These are phyloP conservation scores for Lasioglossum zephyrum DNA, from an alignment of 2,888 invertebrate species.

Conservation along the genomic window DNA sequence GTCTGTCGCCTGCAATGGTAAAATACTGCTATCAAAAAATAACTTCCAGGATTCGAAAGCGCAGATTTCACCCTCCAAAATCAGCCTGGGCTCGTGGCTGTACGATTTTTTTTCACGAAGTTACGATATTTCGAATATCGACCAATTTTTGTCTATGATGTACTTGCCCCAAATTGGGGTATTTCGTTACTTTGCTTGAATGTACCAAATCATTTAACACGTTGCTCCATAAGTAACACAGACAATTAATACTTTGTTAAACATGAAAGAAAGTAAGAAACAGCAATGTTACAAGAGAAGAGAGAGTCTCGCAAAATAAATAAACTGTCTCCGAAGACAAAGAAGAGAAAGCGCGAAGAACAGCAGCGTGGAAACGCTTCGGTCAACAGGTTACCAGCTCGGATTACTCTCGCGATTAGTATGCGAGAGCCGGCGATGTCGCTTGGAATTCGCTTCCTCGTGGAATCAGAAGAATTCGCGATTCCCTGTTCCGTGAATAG, in stretches of 20 bases:
- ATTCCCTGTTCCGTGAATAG: not conserved
- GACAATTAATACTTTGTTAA: too few relatives aligned
- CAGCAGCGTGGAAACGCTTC: slow-evolving; percentile 41
- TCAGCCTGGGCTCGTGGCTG: rapidly evolving
- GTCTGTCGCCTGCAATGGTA: too few relatives aligned
- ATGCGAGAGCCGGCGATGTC: slow-evolving; percentile 8
- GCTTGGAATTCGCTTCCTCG: slow-evolving; percentile 24
- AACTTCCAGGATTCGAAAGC: not conserved
- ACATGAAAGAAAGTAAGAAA: not conserved
- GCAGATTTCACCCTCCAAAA: not conserved
- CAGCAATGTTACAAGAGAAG: not conserved
- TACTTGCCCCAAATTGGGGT: not conserved
- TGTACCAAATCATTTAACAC: too few relatives aligned
- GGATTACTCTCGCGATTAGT: slow-evolving; percentile 20
- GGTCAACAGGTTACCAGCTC: slow-evolving; percentile 36
- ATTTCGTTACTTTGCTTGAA: too few relatives aligned
- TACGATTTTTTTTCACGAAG: not conserved
- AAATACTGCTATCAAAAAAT: too few relatives aligned
- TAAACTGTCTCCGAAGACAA: not conserved
- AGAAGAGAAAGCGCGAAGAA: not conserved
- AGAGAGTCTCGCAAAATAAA: not conserved
- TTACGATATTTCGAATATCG: not conserved
- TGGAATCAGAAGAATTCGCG: slow-evolving; percentile 9
- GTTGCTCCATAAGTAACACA: too few relatives aligned
- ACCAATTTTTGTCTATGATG: not conserved